phyloP scores from a whole-genome alignment of 2,888 invertebrate genomes.

The Sericinus montela region DNA sequence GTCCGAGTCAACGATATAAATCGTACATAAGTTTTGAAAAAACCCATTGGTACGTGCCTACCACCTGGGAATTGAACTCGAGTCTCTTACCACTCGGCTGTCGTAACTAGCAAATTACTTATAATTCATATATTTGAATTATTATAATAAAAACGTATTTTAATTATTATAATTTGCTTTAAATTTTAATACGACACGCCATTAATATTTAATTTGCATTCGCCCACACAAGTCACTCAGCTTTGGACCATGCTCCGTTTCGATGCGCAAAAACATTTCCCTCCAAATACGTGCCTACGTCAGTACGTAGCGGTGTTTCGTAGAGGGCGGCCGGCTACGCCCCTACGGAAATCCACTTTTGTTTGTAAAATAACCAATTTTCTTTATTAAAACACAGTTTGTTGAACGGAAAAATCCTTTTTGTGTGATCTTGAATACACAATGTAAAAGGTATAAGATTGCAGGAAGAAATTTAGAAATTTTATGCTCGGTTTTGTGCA shows the following conservation, averaged over 20 bases:
- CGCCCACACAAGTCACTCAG: neutral
- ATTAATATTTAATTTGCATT: slow-evolving; percentile 2
- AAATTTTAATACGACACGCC: neutral
- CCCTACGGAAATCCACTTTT: slow-evolving; percentile 26
- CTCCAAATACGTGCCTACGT: slow-evolving; percentile 47
- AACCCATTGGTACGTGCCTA: no score
- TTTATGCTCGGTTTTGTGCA: neutral
- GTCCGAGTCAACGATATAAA: no score
- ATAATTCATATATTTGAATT: no score
- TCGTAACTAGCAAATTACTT: no score
- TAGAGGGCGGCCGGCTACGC: slow-evolving; percentile 33
- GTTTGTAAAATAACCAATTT: slow-evolving; percentile 37
- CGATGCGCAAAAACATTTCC: slow-evolving; percentile 48
- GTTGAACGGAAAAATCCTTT: slow-evolving; percentile 1
- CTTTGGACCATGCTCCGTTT: slow-evolving; percentile 13
- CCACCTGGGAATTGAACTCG: no score
- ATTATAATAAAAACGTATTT: no score
- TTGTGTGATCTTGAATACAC: slow-evolving; percentile 19
- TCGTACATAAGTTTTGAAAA: no score
- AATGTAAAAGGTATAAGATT: neutral
- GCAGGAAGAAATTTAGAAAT: neutral
- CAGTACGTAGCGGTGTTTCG: slow-evolving; percentile 50
- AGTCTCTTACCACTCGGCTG: no score
- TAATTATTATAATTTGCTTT: no score
- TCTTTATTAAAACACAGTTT: slow-evolving; percentile 44